Percentiles rank a stretch among this genome's conserved stretches.
phyloP scores from a whole-genome alignment of 2,888 invertebrate species.

The Monochamus alternatus region DNA sequence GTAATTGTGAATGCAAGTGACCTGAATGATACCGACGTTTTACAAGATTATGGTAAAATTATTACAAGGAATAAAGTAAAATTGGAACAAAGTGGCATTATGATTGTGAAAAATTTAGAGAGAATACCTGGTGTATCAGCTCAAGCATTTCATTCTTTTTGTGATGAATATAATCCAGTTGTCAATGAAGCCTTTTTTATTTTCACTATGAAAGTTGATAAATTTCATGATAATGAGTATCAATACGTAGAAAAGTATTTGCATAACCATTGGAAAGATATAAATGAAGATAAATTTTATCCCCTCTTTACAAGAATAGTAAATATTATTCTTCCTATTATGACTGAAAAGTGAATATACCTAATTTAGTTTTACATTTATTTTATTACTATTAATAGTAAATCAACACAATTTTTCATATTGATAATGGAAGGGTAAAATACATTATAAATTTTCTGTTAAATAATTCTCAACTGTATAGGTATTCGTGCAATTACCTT shows the following conservation, averaged over 20 bases:
- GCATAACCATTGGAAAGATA: constrained; percentile 64
- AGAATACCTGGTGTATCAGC: constrained; percentile 66
- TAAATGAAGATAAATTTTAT: constrained; percentile 69
- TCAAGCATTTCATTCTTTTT: constrained; percentile 74
- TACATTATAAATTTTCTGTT: too few species aligned
- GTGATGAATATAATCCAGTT: constrained; percentile 73
- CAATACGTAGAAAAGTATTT: constrained; percentile 66
- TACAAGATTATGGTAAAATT: constrained; percentile 62
- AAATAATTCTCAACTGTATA: too few species aligned
- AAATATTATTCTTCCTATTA: constrained; percentile 57
- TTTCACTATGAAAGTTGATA: constrained; percentile 68
- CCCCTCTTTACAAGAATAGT: constrained; percentile 72
- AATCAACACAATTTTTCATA: not conserved
- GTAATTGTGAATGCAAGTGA: constrained; percentile 60
- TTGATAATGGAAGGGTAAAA: not conserved
- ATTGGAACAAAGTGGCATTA: constrained; percentile 60
- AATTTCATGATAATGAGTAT: constrained; percentile 51
- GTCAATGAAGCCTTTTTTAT: constrained; percentile 69
- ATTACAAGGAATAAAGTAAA: constrained; percentile 58
- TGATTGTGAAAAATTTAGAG: constrained; percentile 67
- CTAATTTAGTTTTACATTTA: not conserved
- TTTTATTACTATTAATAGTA: not conserved
- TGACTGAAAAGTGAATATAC: constrained; percentile 52
- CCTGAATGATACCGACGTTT: constrained; percentile 60
- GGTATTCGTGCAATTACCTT: too few species aligned